A percentile compares a stretch with the other conserved stretches of the same genome.
Evolutionary conservation across 2,797 vertebrate species (phyloP).

Genomic region (Melopsittacus undulatus): DNA sequence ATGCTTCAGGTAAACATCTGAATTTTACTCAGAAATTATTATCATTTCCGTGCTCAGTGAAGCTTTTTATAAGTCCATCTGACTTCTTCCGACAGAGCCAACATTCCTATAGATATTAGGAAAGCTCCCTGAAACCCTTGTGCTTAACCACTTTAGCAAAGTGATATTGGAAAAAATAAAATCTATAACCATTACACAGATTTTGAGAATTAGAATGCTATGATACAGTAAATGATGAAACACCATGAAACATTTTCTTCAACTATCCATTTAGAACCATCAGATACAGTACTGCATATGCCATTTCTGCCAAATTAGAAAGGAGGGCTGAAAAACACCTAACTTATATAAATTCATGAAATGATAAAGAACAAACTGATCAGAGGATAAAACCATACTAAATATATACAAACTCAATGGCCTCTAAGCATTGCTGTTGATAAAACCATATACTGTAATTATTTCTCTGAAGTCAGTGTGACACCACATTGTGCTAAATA

Average conservation of each 20-base stretch:
- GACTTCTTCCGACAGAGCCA: neutral
- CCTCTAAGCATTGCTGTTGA: slow-evolving; percentile 46
- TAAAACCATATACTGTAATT: slow-evolving; percentile 72
- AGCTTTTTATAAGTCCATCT: neutral
- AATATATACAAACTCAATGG: slow-evolving; percentile 54
- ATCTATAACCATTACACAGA: neutral
- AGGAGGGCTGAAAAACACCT: slow-evolving; percentile 31
- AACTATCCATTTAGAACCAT: slow-evolving; percentile 47
- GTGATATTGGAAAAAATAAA: neutral
- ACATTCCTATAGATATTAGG: neutral
- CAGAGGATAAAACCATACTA: slow-evolving; percentile 53
- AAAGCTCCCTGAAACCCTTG: neutral
- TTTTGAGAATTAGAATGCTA: neutral
- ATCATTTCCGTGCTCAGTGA: neutral
- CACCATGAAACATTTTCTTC: slow-evolving; percentile 27
- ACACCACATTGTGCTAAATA: slow-evolving; percentile 72
- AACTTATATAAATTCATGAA: slow-evolving; percentile 57
- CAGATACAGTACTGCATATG: neutral
- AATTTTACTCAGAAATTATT: neutral
- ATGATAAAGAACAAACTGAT: slow-evolving; percentile 51
- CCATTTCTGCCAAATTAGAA: slow-evolving; percentile 45
- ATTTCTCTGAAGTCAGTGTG: slow-evolving; percentile 70
- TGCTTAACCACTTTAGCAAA: neutral
- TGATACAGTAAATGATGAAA: slow-evolving; percentile 18
- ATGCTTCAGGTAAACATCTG: neutral